Percentiles rank a stretch among this genome's conserved stretches.
These are phyloP conservation scores for Camelus dromedarius DNA, from an alignment of 2,113 vertebrate species.

Conservation along the genomic window DNA sequence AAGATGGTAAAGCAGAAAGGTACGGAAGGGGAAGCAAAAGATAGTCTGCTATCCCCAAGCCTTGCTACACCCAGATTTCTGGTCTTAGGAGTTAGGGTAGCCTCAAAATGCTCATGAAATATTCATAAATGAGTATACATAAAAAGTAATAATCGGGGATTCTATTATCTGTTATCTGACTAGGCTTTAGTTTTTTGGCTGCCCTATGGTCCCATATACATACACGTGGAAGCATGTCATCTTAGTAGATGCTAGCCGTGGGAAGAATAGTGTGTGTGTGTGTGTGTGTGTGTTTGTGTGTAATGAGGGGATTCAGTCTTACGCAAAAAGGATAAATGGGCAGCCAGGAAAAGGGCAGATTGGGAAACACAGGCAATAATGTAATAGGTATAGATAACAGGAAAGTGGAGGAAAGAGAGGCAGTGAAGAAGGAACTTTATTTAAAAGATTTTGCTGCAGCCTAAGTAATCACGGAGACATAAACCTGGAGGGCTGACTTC, in stretches of 20 bases:
- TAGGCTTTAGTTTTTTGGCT: background rate
- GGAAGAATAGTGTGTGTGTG: background rate
- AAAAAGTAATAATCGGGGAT: background rate
- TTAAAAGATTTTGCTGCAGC: background rate
- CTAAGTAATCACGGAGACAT: background rate
- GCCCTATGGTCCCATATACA: background rate
- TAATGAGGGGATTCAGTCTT: background rate
- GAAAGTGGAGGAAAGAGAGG: background rate
- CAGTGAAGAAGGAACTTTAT: background rate
- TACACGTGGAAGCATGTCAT: background rate
- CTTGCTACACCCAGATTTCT: background rate
- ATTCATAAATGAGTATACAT: background rate
- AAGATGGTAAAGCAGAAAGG: background rate
- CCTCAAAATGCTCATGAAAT: background rate
- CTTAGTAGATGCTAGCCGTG: background rate
- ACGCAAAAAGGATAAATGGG: background rate
- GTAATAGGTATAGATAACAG: background rate
- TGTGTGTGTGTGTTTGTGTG: background rate
- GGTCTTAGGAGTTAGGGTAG: background rate
- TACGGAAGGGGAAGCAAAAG: background rate
- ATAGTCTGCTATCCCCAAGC: background rate
- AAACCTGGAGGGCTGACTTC: background rate
- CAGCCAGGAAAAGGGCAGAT: background rate
- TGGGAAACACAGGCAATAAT: background rate
- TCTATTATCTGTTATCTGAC: background rate